Conservation (phyloP, 1,140 invertebrate genomes). For the Drosophila biarmipes region DNA sequence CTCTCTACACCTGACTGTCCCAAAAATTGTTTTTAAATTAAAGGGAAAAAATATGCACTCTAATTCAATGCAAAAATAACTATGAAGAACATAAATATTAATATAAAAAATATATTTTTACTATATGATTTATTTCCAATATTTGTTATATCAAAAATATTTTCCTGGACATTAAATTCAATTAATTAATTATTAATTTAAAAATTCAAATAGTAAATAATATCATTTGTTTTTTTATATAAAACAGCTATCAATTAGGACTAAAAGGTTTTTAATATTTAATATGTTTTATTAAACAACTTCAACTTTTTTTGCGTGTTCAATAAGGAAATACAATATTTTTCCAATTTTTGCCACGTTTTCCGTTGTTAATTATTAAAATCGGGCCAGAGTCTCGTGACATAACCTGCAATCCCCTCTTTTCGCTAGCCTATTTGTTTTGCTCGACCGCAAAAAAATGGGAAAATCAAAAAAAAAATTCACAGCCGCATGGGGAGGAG, state of each 20-base stretch:
- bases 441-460: slow-evolving; percentile 10
- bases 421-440: slow-evolving; percentile 20
- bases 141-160: no score
- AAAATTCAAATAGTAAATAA: no score
- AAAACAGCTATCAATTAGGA: no score
- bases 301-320: neutral
- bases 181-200: no score
- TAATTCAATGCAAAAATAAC: neutral
- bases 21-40: slow-evolving; percentile 22
- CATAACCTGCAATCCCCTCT: slow-evolving; percentile 11
- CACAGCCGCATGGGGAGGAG: neutral
- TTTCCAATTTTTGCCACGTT: neutral
- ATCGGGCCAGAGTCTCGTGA: slow-evolving; percentile 4
- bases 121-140: no score
- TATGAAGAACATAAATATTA: neutral
- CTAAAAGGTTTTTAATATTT: no score
- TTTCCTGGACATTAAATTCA: no score
- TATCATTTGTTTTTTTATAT: no score
- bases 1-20: slow-evolving; percentile 20
- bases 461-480: neutral
- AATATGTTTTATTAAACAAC: neutral
- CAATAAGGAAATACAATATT: no score
- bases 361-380: slow-evolving; percentile 9
- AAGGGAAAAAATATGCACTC: neutral
- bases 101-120: no score